Evolutionary conservation across 2,113 vertebrate genomes (phyloP).

Genomic region (Ochotona princeps): DNA sequence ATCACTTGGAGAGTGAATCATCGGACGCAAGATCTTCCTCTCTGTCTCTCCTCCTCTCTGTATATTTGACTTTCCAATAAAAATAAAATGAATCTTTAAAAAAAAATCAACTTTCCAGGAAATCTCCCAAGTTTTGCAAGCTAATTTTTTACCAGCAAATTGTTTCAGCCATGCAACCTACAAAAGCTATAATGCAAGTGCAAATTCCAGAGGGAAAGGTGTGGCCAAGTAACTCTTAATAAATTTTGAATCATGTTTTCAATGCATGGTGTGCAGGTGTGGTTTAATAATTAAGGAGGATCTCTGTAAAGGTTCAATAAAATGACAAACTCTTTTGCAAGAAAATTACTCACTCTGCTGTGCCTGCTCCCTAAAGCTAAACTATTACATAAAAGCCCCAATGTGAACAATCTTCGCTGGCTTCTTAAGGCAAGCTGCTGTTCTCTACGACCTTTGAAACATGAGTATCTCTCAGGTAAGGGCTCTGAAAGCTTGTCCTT

Average conservation of each 20-base stretch:
- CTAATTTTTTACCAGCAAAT: slow-evolving; percentile 43
- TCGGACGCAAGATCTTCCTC: too few relatives aligned
- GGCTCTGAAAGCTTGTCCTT: background rate
- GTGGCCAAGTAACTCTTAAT: slow-evolving; percentile 57
- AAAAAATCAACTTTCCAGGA: background rate
- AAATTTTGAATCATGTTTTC: slow-evolving; percentile 67
- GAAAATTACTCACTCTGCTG: slow-evolving; percentile 69
- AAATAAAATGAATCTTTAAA: background rate
- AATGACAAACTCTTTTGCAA: slow-evolving; percentile 74
- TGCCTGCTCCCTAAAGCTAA: slow-evolving; percentile 55
- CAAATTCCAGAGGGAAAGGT: slow-evolving; percentile 51
- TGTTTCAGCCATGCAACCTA: slow-evolving; percentile 1
- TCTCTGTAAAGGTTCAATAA: slow-evolving; percentile 71
- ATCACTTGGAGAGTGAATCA: too few relatives aligned
- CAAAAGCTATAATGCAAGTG: background rate
- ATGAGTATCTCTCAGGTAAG: background rate
- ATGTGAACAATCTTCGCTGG: slow-evolving; percentile 24
- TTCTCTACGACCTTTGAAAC: background rate
- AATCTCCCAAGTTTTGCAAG: background rate
- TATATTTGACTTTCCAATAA: too few relatives aligned
- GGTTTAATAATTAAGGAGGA: slow-evolving; percentile 68
- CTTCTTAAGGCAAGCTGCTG: background rate
- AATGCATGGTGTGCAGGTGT: slow-evolving; percentile 56
- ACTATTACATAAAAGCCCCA: slow-evolving; percentile 65
- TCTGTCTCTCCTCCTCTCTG: too few relatives aligned